Evolutionary conservation across 37 sponge, comb jelly and placozoan species (phyloP).

Genomic region (Dysidea cf. avara): DNA sequence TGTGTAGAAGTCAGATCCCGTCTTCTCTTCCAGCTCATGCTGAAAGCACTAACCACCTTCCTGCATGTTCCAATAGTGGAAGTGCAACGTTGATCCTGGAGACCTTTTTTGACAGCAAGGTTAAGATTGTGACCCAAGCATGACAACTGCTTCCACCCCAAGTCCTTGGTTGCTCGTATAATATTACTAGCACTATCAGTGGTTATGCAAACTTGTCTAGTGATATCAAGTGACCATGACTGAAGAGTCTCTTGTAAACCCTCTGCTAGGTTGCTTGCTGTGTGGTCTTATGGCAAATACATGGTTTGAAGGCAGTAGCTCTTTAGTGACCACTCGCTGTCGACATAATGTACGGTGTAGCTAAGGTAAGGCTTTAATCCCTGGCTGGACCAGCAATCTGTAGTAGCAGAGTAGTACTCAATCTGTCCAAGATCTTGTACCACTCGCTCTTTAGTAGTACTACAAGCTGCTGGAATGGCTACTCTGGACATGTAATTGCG

Average conservation of each 20-base stretch:
- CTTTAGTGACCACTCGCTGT: conserved; percentile 6
- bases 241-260: not conserved
- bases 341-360: conserved; percentile 20
- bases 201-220: conserved; percentile 2
- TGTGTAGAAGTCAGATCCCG: conserved; percentile 5
- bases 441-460: not conserved
- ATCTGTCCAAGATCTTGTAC: not conserved
- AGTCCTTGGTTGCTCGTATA: not conserved
- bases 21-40: conserved; percentile 13
- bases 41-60: conserved; percentile 21
- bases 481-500: conserved; percentile 25
- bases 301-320: conserved; percentile 14
- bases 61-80: not conserved
- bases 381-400: conserved; percentile 25
- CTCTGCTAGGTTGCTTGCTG: conserved; percentile 21
- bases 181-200: conserved; percentile 28
- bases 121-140: conserved; percentile 33
- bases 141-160: not conserved
- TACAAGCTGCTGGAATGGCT: conserved; percentile 11
- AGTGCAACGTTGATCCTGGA: not conserved
- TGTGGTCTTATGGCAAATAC: conserved; percentile 38
- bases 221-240: conserved; percentile 5
- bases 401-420: conserved; percentile 16
- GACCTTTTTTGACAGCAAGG: conserved; percentile 21
- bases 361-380: conserved; percentile 21